Evolutionary conservation across 2,113 vertebrate species (phyloP), one percentile per base, ranked within the genome.

Genomic region (Glaucidium brasilianum): DNA sequence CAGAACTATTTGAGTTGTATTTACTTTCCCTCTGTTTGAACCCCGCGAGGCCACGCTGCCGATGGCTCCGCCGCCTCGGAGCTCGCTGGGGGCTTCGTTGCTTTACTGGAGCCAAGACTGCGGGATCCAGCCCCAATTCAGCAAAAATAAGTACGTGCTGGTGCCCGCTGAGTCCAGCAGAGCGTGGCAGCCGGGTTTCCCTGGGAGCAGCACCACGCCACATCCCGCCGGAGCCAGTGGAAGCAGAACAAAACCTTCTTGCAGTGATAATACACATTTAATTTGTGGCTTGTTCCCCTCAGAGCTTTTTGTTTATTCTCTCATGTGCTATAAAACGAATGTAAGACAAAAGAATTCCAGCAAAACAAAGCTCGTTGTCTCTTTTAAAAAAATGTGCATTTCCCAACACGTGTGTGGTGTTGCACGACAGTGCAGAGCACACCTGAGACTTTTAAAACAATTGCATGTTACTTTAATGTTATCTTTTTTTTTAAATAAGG

Each of bases 181-280:
- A 34, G 60, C n/a, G 0, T 4, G 32, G 73, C 0, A 14, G 0
- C 19, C 6, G 5, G 71, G 67, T 15, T 64, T 9, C 3, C n/a
- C 50, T 35, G 10, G 1, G 43, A 49, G 85, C 56, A 16, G 72
- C 39, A 8, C 20, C 3, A 32, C 35, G 45, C 19, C 55, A 2
- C 52, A 0, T 8, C 62, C 53, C 13, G 0, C 4, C 9, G 52
- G 3, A 49, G 62, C 7, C 64, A 2, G n/a, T 0, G 3, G 60
- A 20, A 73, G 62, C 67, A 74, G 50, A 11, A 67, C 50, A 45
- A 63, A n/a, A 7, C 3, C 3, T 16, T 84, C 49, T 55, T 49
- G 73, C 34, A 30, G 52, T 21, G 22, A 29, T 52, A 45, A 53
- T 11, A 37, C 37, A 18, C 19, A 49, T 49, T 10, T 14, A 26